phyloP scores from a whole-genome alignment of 1,140 invertebrate species.

The Pemphigus obesinymphae region DNA sequence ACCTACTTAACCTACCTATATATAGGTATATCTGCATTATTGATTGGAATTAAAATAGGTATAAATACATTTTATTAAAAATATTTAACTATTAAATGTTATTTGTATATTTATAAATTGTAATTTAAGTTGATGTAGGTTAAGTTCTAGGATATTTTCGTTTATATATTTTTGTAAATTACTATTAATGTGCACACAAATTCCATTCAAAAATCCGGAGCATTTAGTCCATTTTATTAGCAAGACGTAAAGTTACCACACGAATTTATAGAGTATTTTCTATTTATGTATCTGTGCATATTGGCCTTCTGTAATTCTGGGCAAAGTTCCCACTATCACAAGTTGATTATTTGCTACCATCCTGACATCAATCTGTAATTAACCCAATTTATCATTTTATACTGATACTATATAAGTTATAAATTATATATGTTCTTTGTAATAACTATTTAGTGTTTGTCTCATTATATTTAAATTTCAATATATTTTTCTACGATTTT shows the following conservation, averaged over 20 bases:
- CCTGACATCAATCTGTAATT: not conserved
- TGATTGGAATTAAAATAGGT: too few species aligned
- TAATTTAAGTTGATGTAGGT: not conserved
- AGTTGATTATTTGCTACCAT: not conserved
- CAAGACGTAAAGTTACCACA: not conserved
- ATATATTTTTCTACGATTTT: not conserved
- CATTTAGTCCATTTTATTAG: not conserved
- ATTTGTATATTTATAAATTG: too few species aligned
- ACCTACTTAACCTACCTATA: too few species aligned
- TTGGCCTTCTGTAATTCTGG: slow-evolving; percentile 30
- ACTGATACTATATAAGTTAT: not conserved
- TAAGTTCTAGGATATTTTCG: not conserved
- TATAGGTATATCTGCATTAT: too few species aligned
- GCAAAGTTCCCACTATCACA: slow-evolving; percentile 38
- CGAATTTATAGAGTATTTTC: slow-evolving; percentile 7
- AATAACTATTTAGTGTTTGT: too few species aligned
- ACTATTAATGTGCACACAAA: not conserved
- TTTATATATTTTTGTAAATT: not conserved
- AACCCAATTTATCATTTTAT: not conserved
- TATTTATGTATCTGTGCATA: not conserved
- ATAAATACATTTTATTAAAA: too few species aligned
- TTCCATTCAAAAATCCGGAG: slow-evolving; percentile 3
- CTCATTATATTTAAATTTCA: not conserved
- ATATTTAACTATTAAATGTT: too few species aligned
- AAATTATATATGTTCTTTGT: too few species aligned